These are phyloP conservation scores for Macrosoma leucophasiata DNA, from an alignment of 2,888 invertebrate genomes.

Conservation along the genomic window DNA sequence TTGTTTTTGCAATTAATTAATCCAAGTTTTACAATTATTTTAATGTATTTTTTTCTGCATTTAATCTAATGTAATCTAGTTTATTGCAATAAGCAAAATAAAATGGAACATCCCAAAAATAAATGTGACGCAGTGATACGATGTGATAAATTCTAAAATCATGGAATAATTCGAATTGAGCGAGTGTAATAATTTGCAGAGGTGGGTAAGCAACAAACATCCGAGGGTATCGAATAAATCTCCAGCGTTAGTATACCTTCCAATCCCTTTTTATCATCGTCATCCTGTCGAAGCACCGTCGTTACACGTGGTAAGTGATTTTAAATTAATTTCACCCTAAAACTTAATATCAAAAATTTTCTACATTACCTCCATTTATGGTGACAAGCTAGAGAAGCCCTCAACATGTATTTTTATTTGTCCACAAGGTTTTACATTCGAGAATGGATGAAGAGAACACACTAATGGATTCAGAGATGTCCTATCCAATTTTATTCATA, in stretches of 20 bases:
- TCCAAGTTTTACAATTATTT: no score
- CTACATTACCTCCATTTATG: constrained; percentile 42
- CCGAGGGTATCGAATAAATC: no score
- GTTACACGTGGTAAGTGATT: constrained; percentile 51
- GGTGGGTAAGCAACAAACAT: no score
- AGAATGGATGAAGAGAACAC: constrained; percentile 43
- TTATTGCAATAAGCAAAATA: no score
- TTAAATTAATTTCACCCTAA: constrained; percentile 28
- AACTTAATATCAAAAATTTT: constrained; percentile 27
- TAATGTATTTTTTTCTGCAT: no score
- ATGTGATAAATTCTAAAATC: no score
- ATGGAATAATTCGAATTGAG: no score
- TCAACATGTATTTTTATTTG: constrained; percentile 12
- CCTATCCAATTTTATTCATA: constrained; percentile 49
- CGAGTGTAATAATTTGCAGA: no score
- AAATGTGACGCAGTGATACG: no score
- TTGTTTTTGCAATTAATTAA: no score
- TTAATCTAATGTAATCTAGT: no score
- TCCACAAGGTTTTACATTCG: constrained; percentile 16
- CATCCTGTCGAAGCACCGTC: constrained; percentile 31
- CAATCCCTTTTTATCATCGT: constrained; percentile 29
- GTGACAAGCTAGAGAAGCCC: constrained; percentile 29
- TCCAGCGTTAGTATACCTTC: constrained; percentile 45
- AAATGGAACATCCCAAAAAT: no score
- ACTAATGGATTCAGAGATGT: constrained; percentile 25